Evolutionary conservation across 2,888 invertebrate genomes (phyloP), one percentile per base, ranked within the genome.

Genomic region (Archips crataeganus): DNA sequence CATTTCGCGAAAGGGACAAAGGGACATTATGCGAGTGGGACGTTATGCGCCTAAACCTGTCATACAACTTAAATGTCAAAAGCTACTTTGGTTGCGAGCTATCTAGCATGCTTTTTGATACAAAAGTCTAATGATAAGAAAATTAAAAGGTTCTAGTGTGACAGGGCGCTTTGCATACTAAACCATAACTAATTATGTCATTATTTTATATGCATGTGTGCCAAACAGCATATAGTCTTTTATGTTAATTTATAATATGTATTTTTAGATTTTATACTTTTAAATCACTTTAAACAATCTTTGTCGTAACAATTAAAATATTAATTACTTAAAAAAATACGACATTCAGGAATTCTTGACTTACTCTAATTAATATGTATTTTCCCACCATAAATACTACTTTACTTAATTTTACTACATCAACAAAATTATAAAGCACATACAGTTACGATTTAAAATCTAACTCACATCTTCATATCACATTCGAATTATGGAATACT

Each of bases 331-430:
- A 54, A 2, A 10, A 57, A 32, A 57, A 49, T 32, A 57, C 32
- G 32, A 57, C 32, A 57, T 32, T 57, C 32, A 57, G 23, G 23
- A 23, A 57, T 57, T 57, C 23, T 57, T 57, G 1, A 32, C 32
- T 32, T 57, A 32, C 32, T 4, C 23, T 23, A 62, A 11, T 11
- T 32, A 42, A 32, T 32, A 23, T 23, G 23, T 23, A 3, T 32
- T 15, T 54, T 9, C 10, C 10, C 5, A 32, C 79, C 75, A 77
- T 79, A 68, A 67, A 73, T 47, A 60, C 64, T 57, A 10, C 39
- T 45, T 45, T 11, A 45, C 36, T 15, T 39, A 62, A 45, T 54
- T 42, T 39, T n/a, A 49, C 69, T 54, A 49, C 60, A 65, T 64
- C 15, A 13, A 36, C 45, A 45, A 45, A 45, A 11, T 3, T 51